Evolutionary conservation across 1,140 invertebrate genomes (phyloP), one percentile per base, ranked within the genome.

Genomic region (Eupristina koningsbergeri): DNA sequence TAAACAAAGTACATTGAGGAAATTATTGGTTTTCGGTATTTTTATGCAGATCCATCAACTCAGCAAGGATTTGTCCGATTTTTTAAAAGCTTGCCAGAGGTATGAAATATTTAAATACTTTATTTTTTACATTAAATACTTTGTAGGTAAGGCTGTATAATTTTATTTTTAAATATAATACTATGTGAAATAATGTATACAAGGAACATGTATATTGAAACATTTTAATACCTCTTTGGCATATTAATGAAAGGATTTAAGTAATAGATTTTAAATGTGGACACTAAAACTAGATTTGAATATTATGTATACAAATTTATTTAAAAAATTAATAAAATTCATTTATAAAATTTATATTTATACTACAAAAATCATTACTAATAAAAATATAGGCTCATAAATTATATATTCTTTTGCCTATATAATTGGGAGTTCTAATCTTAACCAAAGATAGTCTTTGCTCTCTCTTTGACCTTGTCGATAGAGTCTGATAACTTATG

Each of bases 51-150:
- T 93, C 89, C 92, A 75, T 85, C 92, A 26, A 91, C 93, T 76
- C 94, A 95, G 86, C 92, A 93, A 87, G 91, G 92, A 84, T 95
- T 95, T 86, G 91, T 94, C 39, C 92, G 93, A 89, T 94, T 92
- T 88, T 94, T 93, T 84, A 93, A 93, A 85, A 91, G 91, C 87
- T 89, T 95, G 61, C 93, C 94, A 78, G 94, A 94, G 89, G 94
- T 95, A 92, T 92, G 92, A 31, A 31, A 79, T 89, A 80, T 53
- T 26, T 58, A 34, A 34, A 34, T 82, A 13, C 71, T 29, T 47
- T 15, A 58, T 29, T 71, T 19, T 77, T 36, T 76, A 69, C 64
- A 61, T n/a, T 81, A 69, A 36, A 50, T 31, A 34, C 22, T 15
- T 53, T 76, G 39, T 45, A 79, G 67, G 41, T 61, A 61, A 39